Evolutionary conservation across 2,888 invertebrate genomes (phyloP), one percentile per base, ranked within the genome.

Genomic region (Dicranocentrus wangi): DNA sequence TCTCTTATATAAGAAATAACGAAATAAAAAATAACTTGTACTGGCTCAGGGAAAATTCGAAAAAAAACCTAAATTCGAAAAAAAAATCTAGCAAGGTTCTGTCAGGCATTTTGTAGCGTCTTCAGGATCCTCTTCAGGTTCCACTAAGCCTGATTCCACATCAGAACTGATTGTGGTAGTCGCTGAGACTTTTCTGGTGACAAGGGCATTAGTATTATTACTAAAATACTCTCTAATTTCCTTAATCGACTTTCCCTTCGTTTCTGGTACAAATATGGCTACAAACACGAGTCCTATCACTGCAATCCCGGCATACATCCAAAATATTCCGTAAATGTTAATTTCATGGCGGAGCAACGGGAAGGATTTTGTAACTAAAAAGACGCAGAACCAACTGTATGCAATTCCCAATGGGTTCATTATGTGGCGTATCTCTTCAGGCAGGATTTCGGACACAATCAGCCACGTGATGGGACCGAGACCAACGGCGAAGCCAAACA

Each of bases 341-440:
- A 86, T 84, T 17, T 83, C 79, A 3, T 82, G 58, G 39, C 78
- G 60, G 8, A 86, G 66, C 7, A 82, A 13, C 0, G 85, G 85
- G 58, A 86, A 86, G 7, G 86, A 84, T 19, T 81, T 83, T 1
- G 86, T 85, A 0, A 86, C 83, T 1, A 85, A 10, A 55, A 84
- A 86, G 0, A 84, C 83, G 65, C 85, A 86, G 47, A 86, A 83
- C 86, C 86, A 86, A 53, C 83, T 83, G 72, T 84, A 84, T 3
- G 83, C 86, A 43, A 86, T 86, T 13, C 79, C 76, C 42, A 81
- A 39, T 1, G 85, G 85, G 66, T 85, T 85, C 75, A 83, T 77
- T 7, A 76, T 65, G 42, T 85, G 77, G 10, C 85, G 78, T 2
- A 79, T 82, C 43, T 80, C 82, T 15, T 43, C 47, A 1, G 85